Evolutionary conservation across 2,797 vertebrate genomes (phyloP).

Genomic region (Siniperca obscura): DNA sequence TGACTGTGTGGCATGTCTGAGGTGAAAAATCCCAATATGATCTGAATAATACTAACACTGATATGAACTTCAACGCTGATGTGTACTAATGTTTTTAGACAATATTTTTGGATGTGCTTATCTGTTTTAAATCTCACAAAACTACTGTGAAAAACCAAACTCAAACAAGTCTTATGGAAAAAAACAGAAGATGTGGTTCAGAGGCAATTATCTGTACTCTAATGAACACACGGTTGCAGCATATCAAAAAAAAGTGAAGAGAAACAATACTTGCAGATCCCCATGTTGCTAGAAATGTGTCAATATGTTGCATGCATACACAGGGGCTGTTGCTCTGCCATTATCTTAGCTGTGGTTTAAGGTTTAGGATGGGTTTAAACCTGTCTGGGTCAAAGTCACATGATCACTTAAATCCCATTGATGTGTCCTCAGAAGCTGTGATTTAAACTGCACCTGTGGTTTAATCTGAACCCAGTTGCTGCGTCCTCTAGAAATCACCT

Average conservation of each 20-base stretch:
- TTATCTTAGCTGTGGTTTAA: not conserved
- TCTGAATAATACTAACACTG: slow-evolving; percentile 4
- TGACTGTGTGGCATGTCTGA: not conserved
- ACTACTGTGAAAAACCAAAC: not conserved
- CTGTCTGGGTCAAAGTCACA: not conserved
- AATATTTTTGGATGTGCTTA: not conserved
- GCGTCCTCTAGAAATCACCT: not conserved
- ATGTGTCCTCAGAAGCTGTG: not conserved
- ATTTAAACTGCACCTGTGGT: not conserved
- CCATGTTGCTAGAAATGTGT: not conserved
- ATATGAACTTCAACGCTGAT: slow-evolving; percentile 6
- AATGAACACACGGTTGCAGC: not conserved
- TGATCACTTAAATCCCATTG: not conserved
- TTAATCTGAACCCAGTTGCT: not conserved
- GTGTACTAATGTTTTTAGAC: not conserved
- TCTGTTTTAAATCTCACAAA: not conserved
- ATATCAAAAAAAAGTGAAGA: not conserved
- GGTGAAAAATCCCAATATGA: not conserved
- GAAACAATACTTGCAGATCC: not conserved
- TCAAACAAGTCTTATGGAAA: not conserved
- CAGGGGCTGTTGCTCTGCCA: not conserved
- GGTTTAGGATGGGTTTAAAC: not conserved
- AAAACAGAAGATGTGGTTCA: not conserved
- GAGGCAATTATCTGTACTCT: not conserved
- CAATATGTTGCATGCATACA: not conserved